Percentiles rank a stretch among this genome's conserved stretches.
Evolutionary conservation across 2,797 vertebrate species (phyloP).

Genomic region (Kryptolebias ocellatus): DNA sequence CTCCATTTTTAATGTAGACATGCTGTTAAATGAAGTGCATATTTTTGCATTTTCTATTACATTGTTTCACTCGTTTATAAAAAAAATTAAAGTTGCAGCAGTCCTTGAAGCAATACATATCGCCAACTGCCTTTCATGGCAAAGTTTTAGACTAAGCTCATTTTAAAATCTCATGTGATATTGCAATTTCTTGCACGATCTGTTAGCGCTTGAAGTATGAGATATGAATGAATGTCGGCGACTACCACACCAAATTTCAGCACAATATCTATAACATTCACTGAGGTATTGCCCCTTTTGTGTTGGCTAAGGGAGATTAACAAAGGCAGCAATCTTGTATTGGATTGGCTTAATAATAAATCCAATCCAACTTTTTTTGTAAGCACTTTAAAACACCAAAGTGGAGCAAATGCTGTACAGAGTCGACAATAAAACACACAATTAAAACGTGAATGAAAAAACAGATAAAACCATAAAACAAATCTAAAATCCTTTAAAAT

Average conservation of each 20-base stretch:
- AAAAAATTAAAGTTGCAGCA: conserved; percentile 7
- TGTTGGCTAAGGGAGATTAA: too few relatives aligned
- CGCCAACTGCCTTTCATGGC: too few relatives aligned
- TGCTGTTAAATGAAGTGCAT: neutral
- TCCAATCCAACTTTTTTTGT: neutral
- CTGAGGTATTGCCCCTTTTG: too few relatives aligned
- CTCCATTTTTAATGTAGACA: neutral
- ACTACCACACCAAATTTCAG: too few relatives aligned
- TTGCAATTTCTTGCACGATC: too few relatives aligned
- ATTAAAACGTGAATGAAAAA: neutral
- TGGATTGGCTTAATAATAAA: neutral
- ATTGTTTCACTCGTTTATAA: neutral
- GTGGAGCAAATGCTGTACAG: neutral
- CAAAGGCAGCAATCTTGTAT: too few relatives aligned
- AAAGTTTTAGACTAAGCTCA: too few relatives aligned
- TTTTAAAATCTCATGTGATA: too few relatives aligned
- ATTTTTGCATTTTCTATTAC: neutral
- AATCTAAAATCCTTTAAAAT: neutral
- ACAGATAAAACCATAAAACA: neutral
- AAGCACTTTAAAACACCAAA: neutral
- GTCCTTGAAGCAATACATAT: too few relatives aligned
- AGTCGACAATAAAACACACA: neutral
- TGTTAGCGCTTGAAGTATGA: too few relatives aligned
- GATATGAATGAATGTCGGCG: too few relatives aligned
- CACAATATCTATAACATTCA: too few relatives aligned